A percentile compares a stretch with the other conserved stretches of the same genome.
Conservation (phyloP, 1,140 invertebrate species). For the Drosophila equinoxialis region DNA sequence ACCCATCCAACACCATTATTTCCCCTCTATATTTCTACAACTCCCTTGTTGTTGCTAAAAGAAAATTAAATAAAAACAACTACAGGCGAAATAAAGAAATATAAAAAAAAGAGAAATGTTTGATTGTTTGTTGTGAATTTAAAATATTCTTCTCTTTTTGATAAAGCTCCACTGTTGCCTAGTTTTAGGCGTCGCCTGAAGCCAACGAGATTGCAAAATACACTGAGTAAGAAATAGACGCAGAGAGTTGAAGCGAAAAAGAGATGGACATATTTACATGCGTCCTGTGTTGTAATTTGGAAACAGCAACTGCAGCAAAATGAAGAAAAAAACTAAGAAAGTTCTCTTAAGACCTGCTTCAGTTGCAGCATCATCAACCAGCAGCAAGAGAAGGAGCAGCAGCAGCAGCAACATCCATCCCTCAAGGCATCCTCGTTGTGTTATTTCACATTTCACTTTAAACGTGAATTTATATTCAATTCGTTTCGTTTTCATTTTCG, state of each 20-base stretch:
- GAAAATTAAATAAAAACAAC: slow-evolving; percentile 78
- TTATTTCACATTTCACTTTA: slow-evolving; percentile 56
- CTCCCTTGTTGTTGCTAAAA: slow-evolving; percentile 52
- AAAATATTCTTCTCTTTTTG: slow-evolving; percentile 49
- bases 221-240: background rate
- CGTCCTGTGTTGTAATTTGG: slow-evolving; percentile 62
- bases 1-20: background rate
- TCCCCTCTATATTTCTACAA: slow-evolving; percentile 35
- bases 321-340: slow-evolving; percentile 29
- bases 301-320: slow-evolving; percentile 35
- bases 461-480: slow-evolving; percentile 76
- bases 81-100: slow-evolving; percentile 48
- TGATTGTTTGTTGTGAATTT: slow-evolving; percentile 67
- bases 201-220: slow-evolving; percentile 22
- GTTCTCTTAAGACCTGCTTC: slow-evolving; percentile 13
- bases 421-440: slow-evolving; percentile 17
- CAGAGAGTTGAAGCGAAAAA: background rate
- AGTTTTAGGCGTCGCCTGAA: slow-evolving; percentile 59
- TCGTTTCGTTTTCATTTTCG: slow-evolving; percentile 55
- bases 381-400: background rate
- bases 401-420: background rate
- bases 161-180: slow-evolving; percentile 50
- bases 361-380: slow-evolving; percentile 33
- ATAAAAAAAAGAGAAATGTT: slow-evolving; percentile 14
- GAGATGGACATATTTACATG: slow-evolving; percentile 56